Base-by-base conservation (phyloP, 2,797 vertebrate species). In the Sebastes elongatus region DNA sequence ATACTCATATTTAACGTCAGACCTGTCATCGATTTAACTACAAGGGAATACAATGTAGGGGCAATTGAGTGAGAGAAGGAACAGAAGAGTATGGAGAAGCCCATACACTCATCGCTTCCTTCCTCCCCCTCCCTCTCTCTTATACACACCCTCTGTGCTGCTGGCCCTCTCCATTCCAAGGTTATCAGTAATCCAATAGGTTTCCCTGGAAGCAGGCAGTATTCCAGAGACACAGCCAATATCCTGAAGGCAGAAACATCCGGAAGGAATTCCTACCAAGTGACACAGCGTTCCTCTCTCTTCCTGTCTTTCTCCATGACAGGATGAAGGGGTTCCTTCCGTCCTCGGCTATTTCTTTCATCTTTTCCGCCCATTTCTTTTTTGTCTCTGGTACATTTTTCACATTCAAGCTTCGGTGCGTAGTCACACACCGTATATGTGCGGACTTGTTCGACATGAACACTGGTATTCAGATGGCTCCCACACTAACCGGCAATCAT, bases 111-210 rank as follows among this genome's bases (percentile, higher is more conserved):
- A 32, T 76, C 33, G 1, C 62, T 66, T 59, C 64, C 65, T 42
- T 49, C 46, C 46, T 20, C 18, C 49, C 56, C 42, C 32, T 32
- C 49, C 38, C 32, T 69, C 52, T 65, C 60, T 60, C 64, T 28
- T 4, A n/a, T 23, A 81, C 79, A 75, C 81, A 72, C 83, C 76
- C 86, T 66, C 46, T 68, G 76, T 74, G 76, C 49, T 78, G 83
- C 42, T 81, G 83, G 80, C 73, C 67, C 60, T 86, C 84, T 89
- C 89, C 84, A 87, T 91, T 89, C 85, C 92, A 94, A 92, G 91
- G 92, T 94, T 93, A 93, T 93, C 92, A 90, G 92, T 93, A 93
- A 94, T 93, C 91, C 86, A 92, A 94, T 92, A 94, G 87, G 86
- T 84, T 91, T 82, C 79, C 70, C 86, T 90, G 81, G 78, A 91